Base-by-base conservation (phyloP, 1,140 invertebrate genomes). In the Rhagoletis pomonella region DNA sequence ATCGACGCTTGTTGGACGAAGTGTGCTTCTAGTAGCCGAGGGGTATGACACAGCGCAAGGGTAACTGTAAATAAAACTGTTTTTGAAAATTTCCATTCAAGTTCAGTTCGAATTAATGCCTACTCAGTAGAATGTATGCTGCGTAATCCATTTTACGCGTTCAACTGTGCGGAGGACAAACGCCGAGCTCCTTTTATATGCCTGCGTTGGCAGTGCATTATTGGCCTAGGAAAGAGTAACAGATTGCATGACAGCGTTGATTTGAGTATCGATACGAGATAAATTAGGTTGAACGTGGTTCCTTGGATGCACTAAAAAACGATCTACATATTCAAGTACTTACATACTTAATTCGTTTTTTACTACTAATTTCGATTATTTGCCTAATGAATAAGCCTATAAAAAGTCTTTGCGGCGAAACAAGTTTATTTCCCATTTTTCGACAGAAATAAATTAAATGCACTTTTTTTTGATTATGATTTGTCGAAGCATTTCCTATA, bases 131-230 rank as follows among this genome's bases (percentile, higher is more conserved):
- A 44, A 69, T 5, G 12, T 69, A 47, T 44, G 42, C 42, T 73
- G 67, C 67, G n/a, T 47, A 73, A 73, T 47, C 67, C 67, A 73
- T 73, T 47, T 73, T 12, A 73, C 14, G 39, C 44, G 67, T 9
- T 47, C 14, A 73, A 85, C 81, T 85, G 14, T 29, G 50, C 29
- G n/a, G 39, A 2, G 39, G 39, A 58, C n/a, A 6, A 50, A 55
- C 1, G n/a, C 50, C 10, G n/a, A 60, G 50, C 55, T 85, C 81
- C 50, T 58, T 60, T 60, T 59, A 85, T 85, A 55, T 5, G 29
- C 29, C 29, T 42, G 9, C 64, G 44, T 2, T 2, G 29, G 67
- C 14, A 44, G 67, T 55, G 67, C 42, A 55, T 55, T 55, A 5
- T 55, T 55, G 10, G 5, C 5, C 5, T 44, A 17, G 42, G 12